Conservation (phyloP, 2,113 vertebrate genomes). For the Vulpes ferrilata region DNA sequence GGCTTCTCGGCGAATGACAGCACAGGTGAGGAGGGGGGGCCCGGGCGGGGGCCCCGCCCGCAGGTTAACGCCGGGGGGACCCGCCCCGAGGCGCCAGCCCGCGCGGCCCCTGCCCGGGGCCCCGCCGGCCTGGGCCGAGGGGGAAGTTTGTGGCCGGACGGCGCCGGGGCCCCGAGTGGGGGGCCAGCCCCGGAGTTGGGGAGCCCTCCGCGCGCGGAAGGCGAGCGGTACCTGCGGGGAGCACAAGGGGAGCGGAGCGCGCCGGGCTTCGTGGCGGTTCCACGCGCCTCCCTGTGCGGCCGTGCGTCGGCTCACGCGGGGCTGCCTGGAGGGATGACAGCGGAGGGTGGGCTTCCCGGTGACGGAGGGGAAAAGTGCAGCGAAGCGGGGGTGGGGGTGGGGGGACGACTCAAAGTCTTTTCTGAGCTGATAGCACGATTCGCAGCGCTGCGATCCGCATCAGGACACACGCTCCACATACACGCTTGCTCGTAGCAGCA, state of each 20-base stretch:
- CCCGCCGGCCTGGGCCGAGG: background rate
- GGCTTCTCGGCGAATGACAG: conserved; percentile 94
- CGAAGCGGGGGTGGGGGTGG: background rate
- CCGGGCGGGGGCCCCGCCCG: background rate
- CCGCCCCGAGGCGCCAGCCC: background rate
- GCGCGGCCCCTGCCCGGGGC: background rate
- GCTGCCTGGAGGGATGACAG: conserved; percentile 47
- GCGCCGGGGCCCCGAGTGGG: background rate
- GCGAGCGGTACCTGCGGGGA: background rate
- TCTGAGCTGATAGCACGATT: background rate
- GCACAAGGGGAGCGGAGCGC: conserved; percentile 55
- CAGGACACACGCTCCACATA: too few relatives aligned
- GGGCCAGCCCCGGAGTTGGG: background rate
- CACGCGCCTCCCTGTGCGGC: background rate
- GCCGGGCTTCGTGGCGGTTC: background rate
- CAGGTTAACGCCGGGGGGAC: background rate
- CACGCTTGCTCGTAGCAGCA: background rate
- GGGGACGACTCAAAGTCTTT: background rate
- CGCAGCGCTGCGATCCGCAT: background rate
- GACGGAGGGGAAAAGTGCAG: background rate
- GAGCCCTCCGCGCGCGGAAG: background rate
- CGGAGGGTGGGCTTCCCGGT: background rate
- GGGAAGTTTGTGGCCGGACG: conserved; percentile 37
- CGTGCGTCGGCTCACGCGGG: conserved; percentile 23
- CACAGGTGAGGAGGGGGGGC: conserved; percentile 91